These are phyloP conservation scores for Neotoxoptera formosana DNA, from an alignment of 1,140 invertebrate species.

Conservation along the genomic window DNA sequence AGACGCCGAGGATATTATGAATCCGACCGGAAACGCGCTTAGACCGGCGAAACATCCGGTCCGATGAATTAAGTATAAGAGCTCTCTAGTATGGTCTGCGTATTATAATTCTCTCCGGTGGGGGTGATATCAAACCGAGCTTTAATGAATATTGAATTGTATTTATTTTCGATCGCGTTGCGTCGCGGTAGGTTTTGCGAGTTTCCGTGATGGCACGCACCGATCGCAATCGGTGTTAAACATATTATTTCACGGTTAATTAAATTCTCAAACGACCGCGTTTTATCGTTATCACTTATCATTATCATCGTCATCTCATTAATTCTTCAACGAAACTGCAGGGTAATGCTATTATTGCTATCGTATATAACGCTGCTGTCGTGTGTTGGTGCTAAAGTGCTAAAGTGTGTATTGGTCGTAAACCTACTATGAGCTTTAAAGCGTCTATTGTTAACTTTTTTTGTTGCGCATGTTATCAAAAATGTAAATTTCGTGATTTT, in stretches of 20 bases:
- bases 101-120: background rate
- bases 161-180: conserved; percentile 18
- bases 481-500: background rate
- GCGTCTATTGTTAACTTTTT: background rate
- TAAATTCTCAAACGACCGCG: background rate
- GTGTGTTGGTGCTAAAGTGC: background rate
- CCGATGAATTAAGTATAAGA: conserved; percentile 43
- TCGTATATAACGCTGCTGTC: background rate
- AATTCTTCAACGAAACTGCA: background rate
- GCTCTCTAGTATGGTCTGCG: background rate
- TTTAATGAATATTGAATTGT: conserved; percentile 22
- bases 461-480: background rate
- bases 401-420: background rate
- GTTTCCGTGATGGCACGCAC: background rate
- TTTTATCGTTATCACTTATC: background rate
- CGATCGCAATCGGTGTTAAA: background rate
- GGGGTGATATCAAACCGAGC: background rate
- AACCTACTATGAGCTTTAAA: background rate
- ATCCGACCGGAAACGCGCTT: conserved; percentile 47
- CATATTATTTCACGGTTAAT: conserved; percentile 25
- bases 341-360: background rate
- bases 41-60: conserved; percentile 50
- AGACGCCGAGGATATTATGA: conserved; percentile 24
- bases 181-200: background rate
- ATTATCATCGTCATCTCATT: background rate